These are phyloP conservation scores for Oxystoma pomonae DNA, from an alignment of 2,888 invertebrate species.

Conservation along the genomic window DNA sequence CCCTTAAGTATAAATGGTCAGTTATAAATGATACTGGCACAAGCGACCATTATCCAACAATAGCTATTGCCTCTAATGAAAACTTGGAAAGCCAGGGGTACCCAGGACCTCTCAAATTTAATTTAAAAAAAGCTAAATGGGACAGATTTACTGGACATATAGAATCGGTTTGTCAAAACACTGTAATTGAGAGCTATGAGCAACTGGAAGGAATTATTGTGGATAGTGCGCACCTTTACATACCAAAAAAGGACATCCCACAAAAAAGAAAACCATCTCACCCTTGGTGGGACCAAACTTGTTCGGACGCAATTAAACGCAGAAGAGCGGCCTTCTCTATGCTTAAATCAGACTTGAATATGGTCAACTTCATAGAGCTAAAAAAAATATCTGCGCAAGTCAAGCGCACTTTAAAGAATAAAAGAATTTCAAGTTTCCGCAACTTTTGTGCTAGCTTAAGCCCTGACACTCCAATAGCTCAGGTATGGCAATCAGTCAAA, in stretches of 20 bases:
- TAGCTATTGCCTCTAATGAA: not conserved
- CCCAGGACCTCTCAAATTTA: no score
- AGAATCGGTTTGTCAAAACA: no score
- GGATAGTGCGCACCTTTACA: not conserved
- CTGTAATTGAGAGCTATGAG: not conserved
- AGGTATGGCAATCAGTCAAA: not conserved
- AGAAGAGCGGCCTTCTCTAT: not conserved
- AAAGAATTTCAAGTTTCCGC: not conserved
- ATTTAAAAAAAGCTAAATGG: no score
- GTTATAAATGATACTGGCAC: not conserved
- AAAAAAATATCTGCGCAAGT: not conserved
- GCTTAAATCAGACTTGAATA: not conserved
- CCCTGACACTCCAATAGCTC: not conserved
- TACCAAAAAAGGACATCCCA: not conserved
- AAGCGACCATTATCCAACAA: not conserved
- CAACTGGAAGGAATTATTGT: not conserved
- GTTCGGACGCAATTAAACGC: not conserved
- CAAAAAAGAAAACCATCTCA: not conserved
- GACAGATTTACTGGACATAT: no score
- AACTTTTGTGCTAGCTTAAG: not conserved
- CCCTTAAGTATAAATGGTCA: not conserved
- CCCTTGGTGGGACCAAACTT: not conserved
- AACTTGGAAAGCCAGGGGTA: not conserved
- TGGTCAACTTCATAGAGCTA: not conserved
- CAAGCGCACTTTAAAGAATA: not conserved